Conservation (phyloP, 2,797 vertebrate species). For the Sebastes melanostomus region DNA sequence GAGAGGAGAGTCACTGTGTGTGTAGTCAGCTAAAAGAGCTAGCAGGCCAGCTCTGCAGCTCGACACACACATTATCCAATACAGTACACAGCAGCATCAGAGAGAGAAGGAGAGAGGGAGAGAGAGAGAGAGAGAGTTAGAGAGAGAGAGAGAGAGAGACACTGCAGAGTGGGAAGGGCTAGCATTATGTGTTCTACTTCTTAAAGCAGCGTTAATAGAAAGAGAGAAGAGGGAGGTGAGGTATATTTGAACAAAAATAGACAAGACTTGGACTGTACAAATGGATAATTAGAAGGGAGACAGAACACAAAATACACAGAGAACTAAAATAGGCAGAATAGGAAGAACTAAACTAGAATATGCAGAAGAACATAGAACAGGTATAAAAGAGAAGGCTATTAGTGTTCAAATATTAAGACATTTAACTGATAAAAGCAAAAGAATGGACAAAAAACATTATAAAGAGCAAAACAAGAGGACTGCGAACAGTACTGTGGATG, state of each 20-base stretch:
- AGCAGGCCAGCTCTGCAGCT: constrained; percentile 60
- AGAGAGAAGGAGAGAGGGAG: constrained; percentile 11
- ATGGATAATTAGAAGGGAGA: neutral
- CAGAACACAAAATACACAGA: neutral
- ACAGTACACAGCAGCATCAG: constrained; percentile 53
- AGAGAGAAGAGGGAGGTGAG: neutral
- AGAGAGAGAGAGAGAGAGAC: neutral
- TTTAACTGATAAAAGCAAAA: accelerated
- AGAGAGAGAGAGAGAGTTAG: constrained; percentile 9
- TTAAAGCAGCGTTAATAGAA: constrained; percentile 59
- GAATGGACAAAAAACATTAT: neutral
- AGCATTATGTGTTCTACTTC: constrained; percentile 31
- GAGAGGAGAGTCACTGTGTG: constrained; percentile 29
- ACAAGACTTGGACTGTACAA: neutral
- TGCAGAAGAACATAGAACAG: neutral
- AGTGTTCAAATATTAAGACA: neutral
- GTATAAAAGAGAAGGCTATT: neutral
- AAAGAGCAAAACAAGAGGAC: neutral
- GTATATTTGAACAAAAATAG: neutral
- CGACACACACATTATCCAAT: constrained; percentile 29
- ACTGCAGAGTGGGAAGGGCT: constrained; percentile 73
- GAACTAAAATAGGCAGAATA: neutral
- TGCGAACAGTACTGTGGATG: neutral
- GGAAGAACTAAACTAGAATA: neutral
- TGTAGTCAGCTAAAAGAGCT: constrained; percentile 64